A percentile compares a stretch with the other conserved stretches of the same genome.
Conservation (phyloP, 2,113 vertebrate genomes). For the Phrynocephalus versicolor region DNA sequence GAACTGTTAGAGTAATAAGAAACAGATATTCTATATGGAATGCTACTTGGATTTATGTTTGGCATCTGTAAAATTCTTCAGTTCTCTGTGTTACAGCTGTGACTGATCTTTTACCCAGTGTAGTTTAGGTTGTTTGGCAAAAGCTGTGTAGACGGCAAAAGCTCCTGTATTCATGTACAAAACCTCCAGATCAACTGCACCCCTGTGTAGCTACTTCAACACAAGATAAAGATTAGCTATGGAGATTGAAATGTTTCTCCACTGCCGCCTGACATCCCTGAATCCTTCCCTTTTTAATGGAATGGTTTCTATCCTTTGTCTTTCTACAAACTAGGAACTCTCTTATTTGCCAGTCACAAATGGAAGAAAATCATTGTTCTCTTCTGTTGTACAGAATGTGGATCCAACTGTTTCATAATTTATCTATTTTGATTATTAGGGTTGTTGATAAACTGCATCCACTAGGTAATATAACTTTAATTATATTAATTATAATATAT, state of each 20-base stretch:
- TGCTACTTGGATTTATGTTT: conserved; percentile 27
- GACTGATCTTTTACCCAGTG: background rate
- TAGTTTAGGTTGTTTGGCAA: background rate
- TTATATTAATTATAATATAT: too few relatives aligned
- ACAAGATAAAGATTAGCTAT: background rate
- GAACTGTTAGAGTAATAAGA: conserved; percentile 17
- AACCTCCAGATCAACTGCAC: background rate
- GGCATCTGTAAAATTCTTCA: background rate
- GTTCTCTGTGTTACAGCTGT: background rate
- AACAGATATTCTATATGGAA: conserved; percentile 23
- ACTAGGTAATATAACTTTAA: too few relatives aligned
- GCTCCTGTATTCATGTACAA: background rate
- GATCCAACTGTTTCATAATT: background rate
- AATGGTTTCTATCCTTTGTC: background rate
- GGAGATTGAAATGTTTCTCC: background rate
- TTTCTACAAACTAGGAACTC: background rate
- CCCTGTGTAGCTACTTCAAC: background rate
- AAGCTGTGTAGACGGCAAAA: background rate
- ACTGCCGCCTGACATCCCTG: background rate
- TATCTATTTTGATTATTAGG: background rate
- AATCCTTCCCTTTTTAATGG: background rate
- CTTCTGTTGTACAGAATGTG: background rate
- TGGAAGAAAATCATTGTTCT: background rate
- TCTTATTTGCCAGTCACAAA: background rate
- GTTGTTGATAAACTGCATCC: background rate